A percentile compares a stretch with the other conserved stretches of the same genome.
Conservation (phyloP, 2,888 invertebrate species). For the Mimumesa dahlbomi region DNA sequence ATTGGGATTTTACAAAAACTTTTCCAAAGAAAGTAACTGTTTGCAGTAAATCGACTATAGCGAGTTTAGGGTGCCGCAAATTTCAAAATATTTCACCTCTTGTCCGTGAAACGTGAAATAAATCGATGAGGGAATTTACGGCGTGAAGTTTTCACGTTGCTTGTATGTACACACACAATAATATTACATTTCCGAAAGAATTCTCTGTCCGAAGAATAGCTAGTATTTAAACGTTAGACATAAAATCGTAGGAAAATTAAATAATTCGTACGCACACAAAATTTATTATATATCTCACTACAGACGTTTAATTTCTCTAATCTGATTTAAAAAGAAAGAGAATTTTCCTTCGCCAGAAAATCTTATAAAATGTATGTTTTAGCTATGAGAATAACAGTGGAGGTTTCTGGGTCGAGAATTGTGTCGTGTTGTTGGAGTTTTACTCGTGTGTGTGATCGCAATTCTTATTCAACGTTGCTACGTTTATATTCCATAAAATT, state of each 20-base stretch:
- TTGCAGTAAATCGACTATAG: background rate
- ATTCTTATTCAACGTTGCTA: background rate
- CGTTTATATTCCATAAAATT: slow-evolving; percentile 1
- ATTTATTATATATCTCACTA: too few relatives aligned
- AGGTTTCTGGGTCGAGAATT: background rate
- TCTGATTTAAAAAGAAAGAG: too few relatives aligned
- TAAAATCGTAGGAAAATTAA: too few relatives aligned
- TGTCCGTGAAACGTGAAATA: background rate
- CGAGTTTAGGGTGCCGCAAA: background rate
- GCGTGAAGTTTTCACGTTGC: background rate
- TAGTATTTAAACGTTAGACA: too few relatives aligned
- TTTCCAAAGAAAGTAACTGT: background rate
- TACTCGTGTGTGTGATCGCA: background rate
- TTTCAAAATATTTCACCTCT: background rate
- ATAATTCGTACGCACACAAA: too few relatives aligned
- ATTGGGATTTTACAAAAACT: background rate
- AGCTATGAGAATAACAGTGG: background rate
- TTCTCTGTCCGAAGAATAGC: too few relatives aligned
- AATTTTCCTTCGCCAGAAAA: too few relatives aligned
- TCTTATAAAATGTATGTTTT: background rate
- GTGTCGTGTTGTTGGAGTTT: background rate
- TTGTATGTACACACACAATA: too few relatives aligned
- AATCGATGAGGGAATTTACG: background rate
- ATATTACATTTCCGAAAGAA: too few relatives aligned
- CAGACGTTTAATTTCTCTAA: too few relatives aligned